These are phyloP conservation scores for Neotragus pygmaeus DNA, from an alignment of 2,113 vertebrate species.

Conservation along the genomic window DNA sequence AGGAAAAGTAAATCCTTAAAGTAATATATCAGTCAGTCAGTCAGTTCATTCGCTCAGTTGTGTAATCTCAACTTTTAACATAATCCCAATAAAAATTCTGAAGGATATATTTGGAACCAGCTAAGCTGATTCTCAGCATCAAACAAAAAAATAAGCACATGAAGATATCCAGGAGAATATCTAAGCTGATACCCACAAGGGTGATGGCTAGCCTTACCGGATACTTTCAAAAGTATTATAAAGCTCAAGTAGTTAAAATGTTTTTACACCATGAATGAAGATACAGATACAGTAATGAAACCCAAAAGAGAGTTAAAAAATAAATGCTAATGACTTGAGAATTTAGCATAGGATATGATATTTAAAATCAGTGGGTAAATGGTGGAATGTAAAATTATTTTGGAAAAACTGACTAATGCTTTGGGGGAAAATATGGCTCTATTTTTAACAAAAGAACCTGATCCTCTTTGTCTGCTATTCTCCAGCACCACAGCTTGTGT, in stretches of 20 bases:
- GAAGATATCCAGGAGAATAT: neutral
- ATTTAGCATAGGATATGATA: neutral
- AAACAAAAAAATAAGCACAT: neutral
- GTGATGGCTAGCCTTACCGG: neutral
- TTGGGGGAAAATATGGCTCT: too few species aligned
- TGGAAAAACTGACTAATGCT: neutral
- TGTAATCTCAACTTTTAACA: neutral
- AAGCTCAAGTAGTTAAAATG: neutral
- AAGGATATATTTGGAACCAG: neutral
- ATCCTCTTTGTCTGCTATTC: neutral
- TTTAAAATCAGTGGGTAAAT: neutral
- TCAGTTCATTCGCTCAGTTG: too few species aligned
- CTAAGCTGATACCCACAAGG: neutral
- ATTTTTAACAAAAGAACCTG: neutral
- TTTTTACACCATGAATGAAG: neutral
- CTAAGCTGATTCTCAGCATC: neutral
- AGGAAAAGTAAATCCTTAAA: neutral
- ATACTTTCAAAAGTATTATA: neutral
- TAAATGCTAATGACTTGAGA: neutral
- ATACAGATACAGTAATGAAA: neutral
- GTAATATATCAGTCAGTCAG: neutral
- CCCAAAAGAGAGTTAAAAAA: neutral
- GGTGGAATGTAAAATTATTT: neutral
- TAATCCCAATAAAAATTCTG: neutral
- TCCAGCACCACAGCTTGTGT: neutral